Conservation (phyloP, 1,140 invertebrate genomes). For the Drosophila malerkotliana region DNA sequence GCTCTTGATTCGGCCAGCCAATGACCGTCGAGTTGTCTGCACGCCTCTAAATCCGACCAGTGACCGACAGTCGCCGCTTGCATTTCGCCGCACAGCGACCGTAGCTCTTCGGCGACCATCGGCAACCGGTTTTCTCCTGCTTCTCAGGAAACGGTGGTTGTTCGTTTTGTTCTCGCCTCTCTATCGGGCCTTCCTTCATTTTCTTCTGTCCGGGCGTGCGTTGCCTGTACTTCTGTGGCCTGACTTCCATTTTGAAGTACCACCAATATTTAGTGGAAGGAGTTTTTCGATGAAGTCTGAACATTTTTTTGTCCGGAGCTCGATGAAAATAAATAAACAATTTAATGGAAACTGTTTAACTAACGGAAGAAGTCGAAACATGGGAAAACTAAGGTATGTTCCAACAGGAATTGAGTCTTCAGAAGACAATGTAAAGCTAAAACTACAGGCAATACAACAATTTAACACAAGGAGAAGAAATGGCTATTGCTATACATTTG, state of each 20-base stretch:
- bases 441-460: too few species aligned
- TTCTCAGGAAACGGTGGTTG: conserved; percentile 3
- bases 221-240: conserved; percentile 40
- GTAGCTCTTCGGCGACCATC: conserved; percentile 25
- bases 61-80: background rate
- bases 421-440: too few species aligned
- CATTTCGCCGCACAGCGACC: conserved; percentile 40
- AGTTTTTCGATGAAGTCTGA: background rate
- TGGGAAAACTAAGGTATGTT: too few species aligned
- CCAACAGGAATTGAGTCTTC: too few species aligned
- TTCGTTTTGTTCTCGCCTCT: conserved; percentile 13
- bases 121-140: conserved; percentile 43
- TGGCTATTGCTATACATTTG: too few species aligned
- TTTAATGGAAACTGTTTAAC: too few species aligned
- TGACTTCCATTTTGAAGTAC: conserved; percentile 34
- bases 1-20: conserved; percentile 10
- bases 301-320: too few species aligned
- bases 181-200: conserved; percentile 36
- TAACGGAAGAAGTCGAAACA: too few species aligned
- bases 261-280: background rate
- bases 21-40: conserved; percentile 1
- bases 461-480: too few species aligned
- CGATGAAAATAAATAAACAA: too few species aligned
- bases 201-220: conserved; percentile 20
- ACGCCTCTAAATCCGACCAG: conserved; percentile 34